Conservation (phyloP, 2,113 vertebrate species). For the Electrona antarctica region DNA sequence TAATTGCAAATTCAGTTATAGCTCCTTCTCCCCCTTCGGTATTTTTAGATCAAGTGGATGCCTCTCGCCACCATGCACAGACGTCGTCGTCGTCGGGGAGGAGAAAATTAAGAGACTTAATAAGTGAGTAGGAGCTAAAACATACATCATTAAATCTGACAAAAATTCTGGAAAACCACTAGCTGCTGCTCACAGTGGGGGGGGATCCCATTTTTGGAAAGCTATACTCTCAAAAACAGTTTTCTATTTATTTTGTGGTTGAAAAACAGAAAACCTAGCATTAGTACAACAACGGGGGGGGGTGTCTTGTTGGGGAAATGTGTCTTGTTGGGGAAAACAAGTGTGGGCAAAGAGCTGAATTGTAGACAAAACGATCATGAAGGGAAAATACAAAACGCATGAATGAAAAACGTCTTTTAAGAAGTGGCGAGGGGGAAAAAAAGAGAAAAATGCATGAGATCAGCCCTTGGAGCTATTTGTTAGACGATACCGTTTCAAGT, state of each 20-base stretch:
- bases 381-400: constrained; percentile 51
- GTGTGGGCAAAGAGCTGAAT: constrained; percentile 37
- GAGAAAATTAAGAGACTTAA: constrained; percentile 79
- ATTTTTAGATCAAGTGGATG: constrained; percentile 76
- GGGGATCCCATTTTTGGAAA: constrained; percentile 56
- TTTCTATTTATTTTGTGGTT: constrained; percentile 65
- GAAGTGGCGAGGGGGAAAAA: constrained; percentile 9
- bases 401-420: constrained; percentile 55
- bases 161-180: constrained; percentile 44
- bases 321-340: constrained; percentile 35
- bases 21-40: constrained; percentile 47
- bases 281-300: constrained; percentile 48
- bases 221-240: constrained; percentile 49
- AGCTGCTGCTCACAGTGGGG: constrained; percentile 37
- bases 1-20: constrained; percentile 75
- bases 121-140: constrained; percentile 70
- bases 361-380: constrained; percentile 51
- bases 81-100: constrained; percentile 33
- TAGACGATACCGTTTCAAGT: constrained; percentile 66
- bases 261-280: constrained; percentile 63
- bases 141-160: constrained; percentile 76
- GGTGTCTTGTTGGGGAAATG: neutral
- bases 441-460: constrained; percentile 66
- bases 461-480: constrained; percentile 64
- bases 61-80: constrained; percentile 59